These are phyloP conservation scores for Ischnus inquisitorius DNA, from an alignment of 2,888 invertebrate species.

Conservation along the genomic window DNA sequence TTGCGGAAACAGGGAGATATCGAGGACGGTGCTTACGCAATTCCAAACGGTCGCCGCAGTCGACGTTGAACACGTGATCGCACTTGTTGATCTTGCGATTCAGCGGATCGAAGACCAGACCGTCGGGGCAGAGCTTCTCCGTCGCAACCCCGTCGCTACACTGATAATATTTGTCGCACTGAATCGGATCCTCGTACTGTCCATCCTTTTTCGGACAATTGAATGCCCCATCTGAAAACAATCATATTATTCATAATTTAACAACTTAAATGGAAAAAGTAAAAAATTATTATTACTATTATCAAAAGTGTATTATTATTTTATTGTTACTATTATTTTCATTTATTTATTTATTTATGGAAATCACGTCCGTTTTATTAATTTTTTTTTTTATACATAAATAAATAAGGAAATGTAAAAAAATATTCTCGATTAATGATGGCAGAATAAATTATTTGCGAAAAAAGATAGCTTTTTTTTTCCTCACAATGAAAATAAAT, in stretches of 20 bases:
- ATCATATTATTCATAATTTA: neutral
- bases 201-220: slow-evolving; percentile 94
- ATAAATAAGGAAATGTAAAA: neutral
- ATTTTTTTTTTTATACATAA: neutral
- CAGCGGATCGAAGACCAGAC: slow-evolving; percentile 94
- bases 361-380: too few relatives aligned
- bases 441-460: too few relatives aligned
- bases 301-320: neutral
- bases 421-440: too few relatives aligned
- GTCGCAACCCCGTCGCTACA: slow-evolving; percentile 91
- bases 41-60: slow-evolving; percentile 95
- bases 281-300: too few relatives aligned
- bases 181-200: slow-evolving; percentile 91
- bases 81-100: slow-evolving; percentile 96
- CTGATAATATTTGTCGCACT: slow-evolving; percentile 95
- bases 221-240: slow-evolving; percentile 87
- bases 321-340: neutral
- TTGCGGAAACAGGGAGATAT: slow-evolving; percentile 32
- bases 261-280: too few relatives aligned
- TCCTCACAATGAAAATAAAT: too few relatives aligned
- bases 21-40: slow-evolving; percentile 90
- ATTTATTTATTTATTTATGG: too few relatives aligned
- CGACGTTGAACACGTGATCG: slow-evolving; percentile 96
- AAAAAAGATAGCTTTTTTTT: too few relatives aligned
- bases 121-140: slow-evolving; percentile 94